Percentiles rank a stretch among this genome's conserved stretches.
Evolutionary conservation across 2,888 invertebrate species (phyloP).

Genomic region (Drosophila barbarae): DNA sequence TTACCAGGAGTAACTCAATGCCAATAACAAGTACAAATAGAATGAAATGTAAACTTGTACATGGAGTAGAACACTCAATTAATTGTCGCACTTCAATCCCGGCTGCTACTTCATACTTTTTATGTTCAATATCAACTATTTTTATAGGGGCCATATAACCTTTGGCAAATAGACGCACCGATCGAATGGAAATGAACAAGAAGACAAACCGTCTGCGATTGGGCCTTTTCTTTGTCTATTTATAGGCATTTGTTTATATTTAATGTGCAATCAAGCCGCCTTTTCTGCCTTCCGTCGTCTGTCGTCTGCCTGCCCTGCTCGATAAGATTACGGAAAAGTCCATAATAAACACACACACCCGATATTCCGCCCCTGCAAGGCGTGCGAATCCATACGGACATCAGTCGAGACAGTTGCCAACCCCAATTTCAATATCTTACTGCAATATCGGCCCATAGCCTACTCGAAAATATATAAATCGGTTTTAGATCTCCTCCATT

Average conservation of each 20-base stretch:
- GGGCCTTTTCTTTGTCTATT: slow-evolving; percentile 46
- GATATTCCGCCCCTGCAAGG: slow-evolving; percentile 13
- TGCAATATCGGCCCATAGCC: slow-evolving; percentile 16
- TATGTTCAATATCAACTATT: slow-evolving; percentile 28
- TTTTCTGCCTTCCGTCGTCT: slow-evolving; percentile 1
- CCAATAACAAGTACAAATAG: slow-evolving; percentile 4
- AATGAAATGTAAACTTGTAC: slow-evolving; percentile 15
- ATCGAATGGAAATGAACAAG: slow-evolving; percentile 20
- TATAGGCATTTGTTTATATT: slow-evolving; percentile 63
- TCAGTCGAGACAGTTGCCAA: slow-evolving; percentile 23
- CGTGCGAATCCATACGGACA: slow-evolving; percentile 13
- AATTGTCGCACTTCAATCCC: slow-evolving; percentile 17
- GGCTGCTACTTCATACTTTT: slow-evolving; percentile 9
- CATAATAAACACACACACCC: slow-evolving; percentile 31
- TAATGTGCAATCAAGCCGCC: slow-evolving; percentile 59
- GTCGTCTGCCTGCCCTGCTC: slow-evolving; percentile 20
- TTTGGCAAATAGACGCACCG: slow-evolving; percentile 6
- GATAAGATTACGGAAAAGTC: slow-evolving; percentile 60
- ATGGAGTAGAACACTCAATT: slow-evolving; percentile 24
- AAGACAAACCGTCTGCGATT: slow-evolving; percentile 43
- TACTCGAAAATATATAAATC: slow-evolving; percentile 39
- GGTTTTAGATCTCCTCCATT: slow-evolving; percentile 66
- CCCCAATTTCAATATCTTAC: slow-evolving; percentile 43
- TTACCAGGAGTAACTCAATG: slow-evolving; percentile 19
- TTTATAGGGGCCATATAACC: slow-evolving; percentile 15